Evolutionary conservation across 2,888 invertebrate species (phyloP).

Genomic region (Protonemura montana): DNA sequence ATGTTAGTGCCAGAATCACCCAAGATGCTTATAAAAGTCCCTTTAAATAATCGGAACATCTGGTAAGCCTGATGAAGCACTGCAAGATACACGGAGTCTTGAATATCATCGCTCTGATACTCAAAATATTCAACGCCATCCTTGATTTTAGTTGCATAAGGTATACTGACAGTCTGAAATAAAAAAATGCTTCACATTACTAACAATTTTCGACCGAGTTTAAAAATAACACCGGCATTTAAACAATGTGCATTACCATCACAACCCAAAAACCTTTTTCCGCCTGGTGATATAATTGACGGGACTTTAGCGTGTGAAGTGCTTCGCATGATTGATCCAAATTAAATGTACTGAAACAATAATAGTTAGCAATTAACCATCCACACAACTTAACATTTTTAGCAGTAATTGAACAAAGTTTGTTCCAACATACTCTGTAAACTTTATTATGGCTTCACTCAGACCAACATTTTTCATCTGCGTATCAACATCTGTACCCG

Average conservation of each 20-base stretch:
- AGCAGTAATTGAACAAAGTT: too few species aligned
- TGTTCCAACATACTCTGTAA: conserved; percentile 78
- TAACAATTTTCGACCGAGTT: background rate
- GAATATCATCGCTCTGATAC: conserved; percentile 83
- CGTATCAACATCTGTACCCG: conserved; percentile 76
- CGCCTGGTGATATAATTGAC: conserved; percentile 86
- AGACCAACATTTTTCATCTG: conserved; percentile 93
- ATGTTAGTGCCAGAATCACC: conserved; percentile 62
- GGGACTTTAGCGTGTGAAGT: conserved; percentile 87
- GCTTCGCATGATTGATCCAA: conserved; percentile 80
- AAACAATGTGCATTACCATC: conserved; percentile 67
- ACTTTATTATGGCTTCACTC: conserved; percentile 94
- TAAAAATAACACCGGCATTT: background rate
- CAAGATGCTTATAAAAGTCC: conserved; percentile 74
- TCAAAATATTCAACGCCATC: conserved; percentile 75
- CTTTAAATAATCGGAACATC: conserved; percentile 86
- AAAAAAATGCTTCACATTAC: conserved; percentile 46
- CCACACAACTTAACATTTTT: too few species aligned
- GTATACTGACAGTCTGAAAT: conserved; percentile 77
- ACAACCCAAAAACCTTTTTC: conserved; percentile 91
- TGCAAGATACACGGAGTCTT: conserved; percentile 75
- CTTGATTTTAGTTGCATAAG: conserved; percentile 73
- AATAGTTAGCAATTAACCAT: background rate
- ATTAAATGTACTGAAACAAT: conserved; percentile 74
- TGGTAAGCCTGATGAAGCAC: conserved; percentile 79